phyloP scores from a whole-genome alignment of 2,888 invertebrate species.

The Temnothorax unifasciatus region DNA sequence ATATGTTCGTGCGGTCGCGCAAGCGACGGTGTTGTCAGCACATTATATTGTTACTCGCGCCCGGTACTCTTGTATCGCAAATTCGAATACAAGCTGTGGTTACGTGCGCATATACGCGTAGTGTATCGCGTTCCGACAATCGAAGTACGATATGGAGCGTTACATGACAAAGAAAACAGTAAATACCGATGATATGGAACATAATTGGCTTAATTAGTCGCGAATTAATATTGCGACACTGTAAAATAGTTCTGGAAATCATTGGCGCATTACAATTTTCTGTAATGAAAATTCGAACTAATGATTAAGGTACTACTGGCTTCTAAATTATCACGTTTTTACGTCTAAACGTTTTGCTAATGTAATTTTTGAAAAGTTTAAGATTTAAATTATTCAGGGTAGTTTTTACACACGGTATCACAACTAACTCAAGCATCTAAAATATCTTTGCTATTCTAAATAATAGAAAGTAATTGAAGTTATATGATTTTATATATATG shows the following conservation, averaged over 20 bases:
- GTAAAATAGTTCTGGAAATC: neutral
- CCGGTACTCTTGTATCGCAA: neutral
- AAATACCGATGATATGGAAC: neutral
- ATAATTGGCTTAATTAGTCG: neutral
- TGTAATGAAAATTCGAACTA: neutral
- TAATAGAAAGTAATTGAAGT: neutral
- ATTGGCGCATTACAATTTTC: neutral
- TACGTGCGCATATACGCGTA: neutral
- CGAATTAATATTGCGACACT: neutral
- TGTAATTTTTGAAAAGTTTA: neutral
- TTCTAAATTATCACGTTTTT: neutral
- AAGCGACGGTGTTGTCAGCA: conserved; percentile 34
- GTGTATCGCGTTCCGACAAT: conserved; percentile 18
- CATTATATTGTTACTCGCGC: conserved; percentile 20
- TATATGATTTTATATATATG: neutral
- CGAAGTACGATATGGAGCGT: neutral
- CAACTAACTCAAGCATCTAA: neutral
- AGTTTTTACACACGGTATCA: neutral
- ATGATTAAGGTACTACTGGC: neutral
- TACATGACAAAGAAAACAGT: neutral
- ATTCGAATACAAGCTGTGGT: neutral
- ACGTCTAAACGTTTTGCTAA: neutral
- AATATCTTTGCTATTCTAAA: neutral
- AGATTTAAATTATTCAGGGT: neutral
- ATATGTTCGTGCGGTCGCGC: conserved; percentile 13